phyloP scores from a whole-genome alignment of 2,797 vertebrate genomes.

The Champsocephalus esox region DNA sequence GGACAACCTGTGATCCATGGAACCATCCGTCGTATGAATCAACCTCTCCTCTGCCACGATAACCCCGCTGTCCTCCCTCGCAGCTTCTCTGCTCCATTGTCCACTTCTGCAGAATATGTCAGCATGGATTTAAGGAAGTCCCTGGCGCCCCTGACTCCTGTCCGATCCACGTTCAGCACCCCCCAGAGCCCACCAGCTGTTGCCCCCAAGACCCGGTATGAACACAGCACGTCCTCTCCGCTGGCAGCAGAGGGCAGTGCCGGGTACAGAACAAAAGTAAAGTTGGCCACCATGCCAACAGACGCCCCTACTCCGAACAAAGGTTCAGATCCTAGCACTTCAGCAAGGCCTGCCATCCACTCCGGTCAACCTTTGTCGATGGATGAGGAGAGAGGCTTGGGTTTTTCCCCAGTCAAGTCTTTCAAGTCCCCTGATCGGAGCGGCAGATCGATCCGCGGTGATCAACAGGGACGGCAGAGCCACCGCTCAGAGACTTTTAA shows the following conservation, averaged over 20 bases:
- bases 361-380: constrained; percentile 63
- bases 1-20: constrained; percentile 74
- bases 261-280: constrained; percentile 68
- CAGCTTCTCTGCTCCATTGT: constrained; percentile 85
- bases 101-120: constrained; percentile 82
- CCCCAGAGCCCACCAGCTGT: constrained; percentile 67
- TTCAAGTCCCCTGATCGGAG: constrained; percentile 79
- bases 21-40: constrained; percentile 73
- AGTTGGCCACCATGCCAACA: constrained; percentile 53
- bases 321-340: constrained; percentile 70
- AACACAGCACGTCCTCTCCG: constrained; percentile 71
- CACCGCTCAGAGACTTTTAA: constrained; percentile 81
- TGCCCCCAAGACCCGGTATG: constrained; percentile 72
- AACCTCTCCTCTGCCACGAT: constrained; percentile 75
- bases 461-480: constrained; percentile 74
- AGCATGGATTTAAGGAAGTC: constrained; percentile 81
- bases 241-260: constrained; percentile 67
- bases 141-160: constrained; percentile 62
- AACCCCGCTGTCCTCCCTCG: constrained; percentile 82
- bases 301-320: constrained; percentile 58
- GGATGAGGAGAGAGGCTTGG: constrained; percentile 73
- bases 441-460: constrained; percentile 69
- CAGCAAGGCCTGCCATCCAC: constrained; percentile 63
- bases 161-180: constrained; percentile 77
- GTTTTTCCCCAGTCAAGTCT: constrained; percentile 77